These are phyloP conservation scores for Metaphire vulgaris DNA, from an alignment of 1,140 invertebrate genomes.

Conservation along the genomic window DNA sequence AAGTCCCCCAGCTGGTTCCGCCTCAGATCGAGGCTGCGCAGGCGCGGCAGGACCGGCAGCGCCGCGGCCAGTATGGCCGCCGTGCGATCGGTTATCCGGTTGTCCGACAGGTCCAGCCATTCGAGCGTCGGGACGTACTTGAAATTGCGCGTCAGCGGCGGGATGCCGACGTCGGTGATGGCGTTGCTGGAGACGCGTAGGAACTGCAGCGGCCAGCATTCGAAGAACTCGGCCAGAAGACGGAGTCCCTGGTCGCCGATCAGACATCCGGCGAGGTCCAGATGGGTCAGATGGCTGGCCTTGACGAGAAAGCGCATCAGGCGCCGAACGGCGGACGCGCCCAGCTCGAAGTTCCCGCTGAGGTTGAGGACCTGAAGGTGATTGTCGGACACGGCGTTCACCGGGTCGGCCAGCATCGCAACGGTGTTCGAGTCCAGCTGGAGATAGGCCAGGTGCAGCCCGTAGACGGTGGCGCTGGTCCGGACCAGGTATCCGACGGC, in stretches of 20 bases:
- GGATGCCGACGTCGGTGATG: conserved; percentile 15
- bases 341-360: conserved; percentile 22
- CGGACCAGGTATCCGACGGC: conserved; percentile 29
- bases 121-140: conserved; percentile 28
- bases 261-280: conserved; percentile 22
- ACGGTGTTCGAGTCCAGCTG: conserved; percentile 16
- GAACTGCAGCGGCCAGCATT: conserved; percentile 25
- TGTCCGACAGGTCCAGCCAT: conserved; percentile 28
- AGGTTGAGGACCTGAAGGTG: conserved; percentile 26
- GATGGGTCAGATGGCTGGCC: conserved; percentile 27
- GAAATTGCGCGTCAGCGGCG: conserved; percentile 15
- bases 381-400: conserved; percentile 21
- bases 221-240: conserved; percentile 25
- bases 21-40: conserved; percentile 24
- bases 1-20: conserved; percentile 21
- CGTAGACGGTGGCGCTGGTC: conserved; percentile 17
- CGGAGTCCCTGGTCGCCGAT: conserved; percentile 18
- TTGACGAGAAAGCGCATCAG: conserved; percentile 27
- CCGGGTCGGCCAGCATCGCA: conserved; percentile 23
- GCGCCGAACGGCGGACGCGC: conserved; percentile 15
- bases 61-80: conserved; percentile 14
- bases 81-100: conserved; percentile 19
- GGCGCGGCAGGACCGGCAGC: conserved; percentile 13
- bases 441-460: conserved; percentile 21
- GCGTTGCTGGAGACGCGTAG: conserved; percentile 24